Evolutionary conservation across 1,140 invertebrate genomes (phyloP).

Genomic region (Paracyclopina nana): DNA sequence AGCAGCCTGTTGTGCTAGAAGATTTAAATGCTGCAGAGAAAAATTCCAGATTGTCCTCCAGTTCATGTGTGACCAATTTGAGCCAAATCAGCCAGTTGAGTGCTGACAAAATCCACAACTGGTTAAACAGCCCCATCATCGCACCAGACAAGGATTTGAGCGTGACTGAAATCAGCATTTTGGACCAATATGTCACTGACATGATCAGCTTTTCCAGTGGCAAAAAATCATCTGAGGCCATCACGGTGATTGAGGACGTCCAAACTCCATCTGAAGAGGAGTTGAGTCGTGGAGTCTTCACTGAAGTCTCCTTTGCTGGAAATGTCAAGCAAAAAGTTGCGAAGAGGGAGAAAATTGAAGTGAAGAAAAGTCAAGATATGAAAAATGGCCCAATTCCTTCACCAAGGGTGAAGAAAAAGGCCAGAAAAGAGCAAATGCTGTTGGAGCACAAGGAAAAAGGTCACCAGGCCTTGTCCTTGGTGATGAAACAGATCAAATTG

Average conservation of each 20-base stretch:
- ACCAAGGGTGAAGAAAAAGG: slow-evolving; percentile 3
- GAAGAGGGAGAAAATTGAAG: no score
- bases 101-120: not conserved
- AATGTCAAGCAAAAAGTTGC: not conserved
- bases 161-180: not conserved
- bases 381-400: not conserved
- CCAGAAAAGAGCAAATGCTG: slow-evolving; percentile 7
- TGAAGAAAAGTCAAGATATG: no score
- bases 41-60: not conserved
- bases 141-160: not conserved
- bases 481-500: no score
- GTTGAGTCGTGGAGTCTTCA: slow-evolving; percentile 8
- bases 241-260: not conserved
- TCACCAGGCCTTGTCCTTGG: not conserved
- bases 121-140: not conserved
- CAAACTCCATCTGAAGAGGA: not conserved
- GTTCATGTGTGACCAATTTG: no score
- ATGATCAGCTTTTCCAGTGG: slow-evolving; percentile 1
- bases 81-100: not conserved
- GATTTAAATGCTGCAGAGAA: not conserved
- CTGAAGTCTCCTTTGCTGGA: slow-evolving; percentile 8
- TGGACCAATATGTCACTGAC: not conserved
- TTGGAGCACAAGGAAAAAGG: slow-evolving; percentile 13
- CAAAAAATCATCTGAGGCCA: no score
- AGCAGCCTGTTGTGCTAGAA: no score